Percentiles rank a stretch among this genome's conserved stretches.
Evolutionary conservation across 2,888 invertebrate species (phyloP).

Genomic region (Lasius platythorax): DNA sequence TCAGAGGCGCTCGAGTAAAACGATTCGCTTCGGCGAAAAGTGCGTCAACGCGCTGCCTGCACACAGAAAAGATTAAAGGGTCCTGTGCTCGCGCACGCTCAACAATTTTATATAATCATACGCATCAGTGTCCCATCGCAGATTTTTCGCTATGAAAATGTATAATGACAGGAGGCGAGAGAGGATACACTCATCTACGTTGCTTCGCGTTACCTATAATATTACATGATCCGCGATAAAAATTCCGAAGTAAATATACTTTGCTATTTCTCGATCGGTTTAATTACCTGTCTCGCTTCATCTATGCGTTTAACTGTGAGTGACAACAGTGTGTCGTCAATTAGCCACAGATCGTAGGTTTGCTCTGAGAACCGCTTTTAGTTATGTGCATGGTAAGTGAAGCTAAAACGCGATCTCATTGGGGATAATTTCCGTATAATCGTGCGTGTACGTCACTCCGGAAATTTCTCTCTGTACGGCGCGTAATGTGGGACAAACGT

Average conservation of each 20-base stretch:
- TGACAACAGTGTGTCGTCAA: not conserved
- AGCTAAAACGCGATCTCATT: conserved; percentile 42
- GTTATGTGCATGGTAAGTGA: not conserved
- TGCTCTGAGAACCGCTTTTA: conserved; percentile 1
- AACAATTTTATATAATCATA: conserved; percentile 69
- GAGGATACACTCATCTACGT: conserved; percentile 18
- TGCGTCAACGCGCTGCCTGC: conserved; percentile 58
- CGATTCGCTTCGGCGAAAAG: conserved; percentile 46
- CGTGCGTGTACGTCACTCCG: conserved; percentile 60
- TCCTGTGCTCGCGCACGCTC: conserved; percentile 37
- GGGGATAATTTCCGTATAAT: conserved; percentile 59
- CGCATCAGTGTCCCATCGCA: conserved; percentile 44
- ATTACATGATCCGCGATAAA: conserved; percentile 1
- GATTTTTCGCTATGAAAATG: conserved; percentile 54
- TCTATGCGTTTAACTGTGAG: not conserved
- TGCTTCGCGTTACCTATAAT: not conserved
- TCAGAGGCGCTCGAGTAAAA: conserved; percentile 63
- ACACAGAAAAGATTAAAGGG: conserved; percentile 63
- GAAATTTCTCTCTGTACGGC: conserved; percentile 63
- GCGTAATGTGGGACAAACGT: conserved; percentile 62
- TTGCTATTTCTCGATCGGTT: not conserved
- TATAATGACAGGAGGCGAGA: conserved; percentile 44
- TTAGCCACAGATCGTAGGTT: not conserved
- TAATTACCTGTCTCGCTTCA: not conserved
- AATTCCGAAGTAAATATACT: conserved; percentile 15